Base-by-base conservation (phyloP, 2,888 invertebrate species). In the Cynaeus angustus region DNA sequence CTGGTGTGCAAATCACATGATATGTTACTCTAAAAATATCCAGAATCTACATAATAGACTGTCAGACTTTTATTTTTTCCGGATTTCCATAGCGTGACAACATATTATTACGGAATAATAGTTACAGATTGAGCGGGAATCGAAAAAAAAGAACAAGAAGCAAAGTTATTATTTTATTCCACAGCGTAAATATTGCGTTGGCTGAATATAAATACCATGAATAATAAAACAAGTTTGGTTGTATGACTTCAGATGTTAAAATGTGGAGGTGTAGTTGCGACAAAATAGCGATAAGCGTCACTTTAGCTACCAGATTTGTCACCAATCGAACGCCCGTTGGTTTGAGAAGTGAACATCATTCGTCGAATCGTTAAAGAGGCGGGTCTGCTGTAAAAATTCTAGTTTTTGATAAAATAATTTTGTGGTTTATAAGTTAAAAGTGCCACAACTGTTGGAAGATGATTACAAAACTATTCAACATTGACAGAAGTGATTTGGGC, bases 1-100 rank as follows among this genome's bases (percentile, higher is more conserved):
- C 53, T 33, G 10, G 33, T 53, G 53, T 53, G 53, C 53, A 53
- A 53, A 53, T 53, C 53, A 53, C 53, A 53, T 53, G 53, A 53
- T 53, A 53, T 13, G 53, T 13, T 13, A 26, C 33, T 14, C 53
- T 53, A 53, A 53, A 53, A 53, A 53, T 53, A 53, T 14, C 30
- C 28, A 37, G 53, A 53, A 21, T 37, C 50, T 28, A 53, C 53
- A 26, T 53, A 33, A 53, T 33, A 3, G 8, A 13, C 16, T 53
- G 53, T 53, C 53, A 53, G 37, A 53, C 3, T 53, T 13, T 53
- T 26, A 50, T 50, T 53, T 53, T 50, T 14, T 53, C n/a, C 10
- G 9, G 37, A 53, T 53, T 53, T 53, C 30, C 53, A 33, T 53
- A 53, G 53, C 53, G 53, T 53, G 53, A 53, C 53, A 53, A 53